Evolutionary conservation across 2,888 invertebrate species (phyloP).

Genomic region (Lasiommata megera): DNA sequence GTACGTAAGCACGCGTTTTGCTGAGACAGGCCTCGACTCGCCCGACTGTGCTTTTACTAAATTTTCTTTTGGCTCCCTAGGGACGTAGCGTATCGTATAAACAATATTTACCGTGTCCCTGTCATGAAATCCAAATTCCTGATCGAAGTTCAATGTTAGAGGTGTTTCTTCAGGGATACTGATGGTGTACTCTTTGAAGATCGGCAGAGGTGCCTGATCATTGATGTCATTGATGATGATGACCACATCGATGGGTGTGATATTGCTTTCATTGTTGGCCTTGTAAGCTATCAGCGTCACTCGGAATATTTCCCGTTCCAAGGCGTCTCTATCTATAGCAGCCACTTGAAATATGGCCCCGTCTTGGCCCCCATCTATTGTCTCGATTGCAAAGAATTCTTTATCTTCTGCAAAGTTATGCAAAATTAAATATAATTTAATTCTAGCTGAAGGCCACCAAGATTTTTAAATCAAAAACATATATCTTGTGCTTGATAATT

Average conservation of each 20-base stretch:
- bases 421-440: neutral
- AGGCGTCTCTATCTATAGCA: conserved; percentile 68
- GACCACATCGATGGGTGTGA: conserved; percentile 53
- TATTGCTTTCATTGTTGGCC: conserved; percentile 50
- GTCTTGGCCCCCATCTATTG: conserved; percentile 48
- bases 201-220: conserved; percentile 83
- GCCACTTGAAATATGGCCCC: conserved; percentile 59
- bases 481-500: too few relatives aligned
- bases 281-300: conserved; percentile 75
- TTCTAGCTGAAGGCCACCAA: too few relatives aligned
- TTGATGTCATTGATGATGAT: conserved; percentile 82
- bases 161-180: conserved; percentile 78
- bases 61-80: too few relatives aligned
- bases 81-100: too few relatives aligned
- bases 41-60: too few relatives aligned
- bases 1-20: too few relatives aligned
- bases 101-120: conserved; percentile 69
- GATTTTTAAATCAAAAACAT: too few relatives aligned
- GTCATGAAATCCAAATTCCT: conserved; percentile 77
- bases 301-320: conserved; percentile 68
- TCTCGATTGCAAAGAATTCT: conserved; percentile 58
- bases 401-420: conserved; percentile 40
- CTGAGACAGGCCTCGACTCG: too few relatives aligned
- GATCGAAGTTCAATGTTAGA: conserved; percentile 64
- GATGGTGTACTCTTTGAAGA: conserved; percentile 51